Conservation (phyloP, 2,113 vertebrate species). For the Gopherus flavomarginatus region DNA sequence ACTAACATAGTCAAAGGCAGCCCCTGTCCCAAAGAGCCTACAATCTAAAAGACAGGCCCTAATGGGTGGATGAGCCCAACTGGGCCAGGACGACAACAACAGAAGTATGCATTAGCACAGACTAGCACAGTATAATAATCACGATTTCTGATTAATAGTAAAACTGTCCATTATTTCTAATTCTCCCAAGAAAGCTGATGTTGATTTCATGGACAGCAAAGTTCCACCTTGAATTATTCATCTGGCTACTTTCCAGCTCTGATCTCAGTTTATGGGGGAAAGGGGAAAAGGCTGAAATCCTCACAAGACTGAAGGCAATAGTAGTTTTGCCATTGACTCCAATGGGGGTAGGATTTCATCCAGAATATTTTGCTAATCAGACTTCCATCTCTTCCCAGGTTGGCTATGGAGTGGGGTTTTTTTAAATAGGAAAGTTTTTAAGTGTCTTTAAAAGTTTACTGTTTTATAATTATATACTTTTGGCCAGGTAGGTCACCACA, state of each 20-base stretch:
- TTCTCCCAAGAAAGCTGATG: not conserved
- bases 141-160: not conserved
- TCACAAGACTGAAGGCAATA: not conserved
- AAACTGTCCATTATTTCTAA: not conserved
- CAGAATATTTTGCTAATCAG: not conserved
- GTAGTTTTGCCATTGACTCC: not conserved
- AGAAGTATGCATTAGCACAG: not conserved
- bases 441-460: not conserved
- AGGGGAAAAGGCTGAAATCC: not conserved
- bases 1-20: not conserved
- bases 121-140: not conserved
- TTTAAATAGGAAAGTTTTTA: not conserved
- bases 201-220: not conserved
- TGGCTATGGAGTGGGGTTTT: not conserved
- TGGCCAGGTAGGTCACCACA: not conserved
- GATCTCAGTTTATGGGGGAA: not conserved
- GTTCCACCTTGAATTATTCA: not conserved
- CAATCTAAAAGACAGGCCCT: not conserved
- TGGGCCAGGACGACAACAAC: not conserved
- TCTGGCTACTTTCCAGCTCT: not conserved
- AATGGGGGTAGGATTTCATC: not conserved
- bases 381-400: not conserved
- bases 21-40: not conserved
- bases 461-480: not conserved
- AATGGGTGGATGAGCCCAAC: not conserved